These are phyloP conservation scores for Pteronotus mesoamericanus DNA, from an alignment of 2,797 vertebrate species.

Conservation along the genomic window DNA sequence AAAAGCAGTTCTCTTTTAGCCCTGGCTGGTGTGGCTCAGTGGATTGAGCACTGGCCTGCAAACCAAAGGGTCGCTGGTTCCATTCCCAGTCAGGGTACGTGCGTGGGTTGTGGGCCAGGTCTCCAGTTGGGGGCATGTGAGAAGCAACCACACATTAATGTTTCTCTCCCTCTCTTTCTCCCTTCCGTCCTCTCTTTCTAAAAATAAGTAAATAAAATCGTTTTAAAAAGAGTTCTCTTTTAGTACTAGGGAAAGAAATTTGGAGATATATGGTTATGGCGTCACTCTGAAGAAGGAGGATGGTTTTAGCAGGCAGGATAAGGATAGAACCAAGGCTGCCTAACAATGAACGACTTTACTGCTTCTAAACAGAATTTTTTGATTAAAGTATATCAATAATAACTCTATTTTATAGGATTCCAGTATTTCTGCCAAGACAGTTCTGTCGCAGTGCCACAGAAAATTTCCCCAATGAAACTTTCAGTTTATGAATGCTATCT, in stretches of 20 bases:
- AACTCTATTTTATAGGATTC: constrained; percentile 60
- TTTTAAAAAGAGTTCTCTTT: background rate
- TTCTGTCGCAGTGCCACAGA: constrained; percentile 47
- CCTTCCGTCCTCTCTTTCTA: no score
- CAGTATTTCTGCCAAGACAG: constrained; percentile 59
- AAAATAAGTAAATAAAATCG: no score
- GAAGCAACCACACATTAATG: no score
- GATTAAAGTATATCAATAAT: constrained; percentile 68
- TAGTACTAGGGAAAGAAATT: background rate
- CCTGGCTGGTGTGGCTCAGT: no score
- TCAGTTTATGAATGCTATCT: constrained; percentile 74
- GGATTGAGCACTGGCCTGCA: no score
- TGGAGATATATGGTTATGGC: background rate
- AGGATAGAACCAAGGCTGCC: background rate
- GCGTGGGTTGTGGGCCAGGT: no score
- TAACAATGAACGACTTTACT: constrained; percentile 46
- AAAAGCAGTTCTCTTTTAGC: no score
- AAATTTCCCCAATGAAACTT: constrained; percentile 68
- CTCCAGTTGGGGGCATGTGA: no score
- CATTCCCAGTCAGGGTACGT: no score
- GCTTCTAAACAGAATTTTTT: constrained; percentile 60
- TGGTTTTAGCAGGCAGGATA: constrained; percentile 24
- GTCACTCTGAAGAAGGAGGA: background rate
- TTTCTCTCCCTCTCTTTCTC: no score
- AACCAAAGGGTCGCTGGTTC: no score